Base-by-base conservation (phyloP, 2,888 invertebrate genomes). In the Melolontha melolontha region DNA sequence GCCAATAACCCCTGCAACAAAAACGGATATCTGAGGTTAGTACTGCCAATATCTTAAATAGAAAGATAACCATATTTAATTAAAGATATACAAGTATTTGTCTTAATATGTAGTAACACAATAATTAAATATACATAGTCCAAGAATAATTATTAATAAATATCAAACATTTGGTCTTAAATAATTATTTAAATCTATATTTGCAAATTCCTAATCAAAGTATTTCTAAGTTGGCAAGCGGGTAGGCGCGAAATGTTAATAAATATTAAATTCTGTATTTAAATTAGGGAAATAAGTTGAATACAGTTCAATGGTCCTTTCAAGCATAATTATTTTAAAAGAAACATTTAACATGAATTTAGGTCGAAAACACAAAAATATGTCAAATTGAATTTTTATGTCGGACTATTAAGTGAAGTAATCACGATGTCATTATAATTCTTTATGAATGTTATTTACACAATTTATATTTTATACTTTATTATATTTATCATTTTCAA, bases 391-490 rank as follows among this genome's bases (percentile, higher is more conserved):
- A 29, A 51, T 10, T n/a, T 51, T 12, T 5, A 51, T 29, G 14
- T 27, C 27, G 12, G 27, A 51, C n/a, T 51, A 51, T 22, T n/a
- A 12, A 47, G 22, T 22, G 44, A 59, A 47, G 16, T 62, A 44
- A 29, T 44, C 34, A 29, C 16, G 44, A 62, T 62, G 59, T 62
- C 59, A 62, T 22, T 16, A 16, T 39, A 34, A 29, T 62, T 47
- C 34, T 62, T 17, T 62, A 62, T 62, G 59, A 62, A 62, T 62
- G 59, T 47, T 47, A 47, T 62, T 62, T 62, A 47, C 44, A 62
- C 34, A 39, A 11, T 42, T 47, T 62, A 16, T 62, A 34, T 44
- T 47, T 12, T 62, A 62, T 62, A 62, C n/a, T 14, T 11, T 62
- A 42, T 62, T 62, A 47, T 29, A 44, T 62, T 47, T 42, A 29